Evolutionary conservation across 1,140 invertebrate genomes (phyloP), one percentile per base, ranked within the genome.

Genomic region (Ceratoteleas bidentatus): DNA sequence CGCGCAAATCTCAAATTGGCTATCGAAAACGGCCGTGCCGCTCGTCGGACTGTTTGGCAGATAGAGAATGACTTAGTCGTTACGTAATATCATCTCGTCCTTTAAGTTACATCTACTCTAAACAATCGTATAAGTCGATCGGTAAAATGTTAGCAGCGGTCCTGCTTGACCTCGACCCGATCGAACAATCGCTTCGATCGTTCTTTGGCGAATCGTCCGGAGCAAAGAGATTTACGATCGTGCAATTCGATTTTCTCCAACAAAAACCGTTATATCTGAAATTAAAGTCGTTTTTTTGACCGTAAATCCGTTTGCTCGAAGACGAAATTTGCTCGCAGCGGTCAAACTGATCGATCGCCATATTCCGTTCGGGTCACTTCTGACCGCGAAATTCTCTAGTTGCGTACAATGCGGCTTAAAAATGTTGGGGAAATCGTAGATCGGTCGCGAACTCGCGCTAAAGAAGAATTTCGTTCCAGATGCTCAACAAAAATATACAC

Each of bases 71-170:
- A 68, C 69, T 47, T 64, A 9, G 43, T 69, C 53, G 62, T 62
- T 72, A 79, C 50, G 24, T 24, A 72, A 57, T 65, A 65, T 74
- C 60, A 66, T 50, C 24, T 62, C 43, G 16, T 62, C 57, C 15
- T 60, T 75, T 80, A 73, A 50, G 47, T 54, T 80, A 80, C 77
- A 80, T 49, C 69, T 80, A 74, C 11, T 52, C 69, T 73, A 73
- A 65, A 72, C 33, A 45, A 65, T 78, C 64, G 52, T 76, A 77
- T 77, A 62, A 77, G 56, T 76, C 58, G 34, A 52, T 36, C 24
- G 57, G 70, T 78, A 78, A 8, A 50, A 60, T 70, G 14, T 64
- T 52, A 61, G 33, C 62, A 65, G 57, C 60, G 10, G 57, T 61
- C 45, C 56, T 56, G 53, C 13, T 16, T 64, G 1, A 14, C 0